Evolutionary conservation across 30 jellyfish, hydroid and myxozoan genomes (phyloP), one percentile per base, ranked within the genome.

Genomic region (Aurelia aurita): DNA sequence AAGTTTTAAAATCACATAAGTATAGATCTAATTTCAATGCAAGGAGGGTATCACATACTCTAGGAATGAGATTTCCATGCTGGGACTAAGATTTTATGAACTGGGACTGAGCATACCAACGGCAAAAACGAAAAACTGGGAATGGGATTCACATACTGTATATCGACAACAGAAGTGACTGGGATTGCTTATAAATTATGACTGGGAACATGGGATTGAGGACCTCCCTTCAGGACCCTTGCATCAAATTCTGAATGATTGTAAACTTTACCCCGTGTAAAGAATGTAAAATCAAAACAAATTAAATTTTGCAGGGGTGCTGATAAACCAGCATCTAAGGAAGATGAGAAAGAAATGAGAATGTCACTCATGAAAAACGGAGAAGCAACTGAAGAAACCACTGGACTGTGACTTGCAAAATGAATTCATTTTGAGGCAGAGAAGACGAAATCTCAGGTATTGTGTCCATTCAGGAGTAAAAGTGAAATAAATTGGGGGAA

Each of bases 301-400:
- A 11, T 55, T 12, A 27, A 20, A 7, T n/a, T 27, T 19, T 65
- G 35, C 45, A 88, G 96, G 89, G 96, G 96, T 7, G 74, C 85
- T 39, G 92, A 49, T 23, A 72, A 85, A 22, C 85, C 84, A 28
- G 14, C 58, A 26, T 65, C 35, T 13, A 32, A 74, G 1, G 55
- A 61, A 15, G 96, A 79, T 64, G 96, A 88, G 18, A 61, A 47
- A 14, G 96, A 88, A 61, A 79, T 88, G 96, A 46, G 90, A 58
- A 46, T 87, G 20, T 58, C 69, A 28, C 72, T 88, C n/a, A 91
- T 88, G 14, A 79, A 73, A 59, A 72, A 79, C 43, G 96, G 96
- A 23, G 90, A 88, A 29, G 84, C 96, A 57, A 88, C 74, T 74
- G 95, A 85, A 54, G 95, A 85, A 44, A 85, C 85, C 13, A 39